Base-by-base conservation (phyloP, 64 coral and sea anemone genomes). In the Trachythela sp. region DNA sequence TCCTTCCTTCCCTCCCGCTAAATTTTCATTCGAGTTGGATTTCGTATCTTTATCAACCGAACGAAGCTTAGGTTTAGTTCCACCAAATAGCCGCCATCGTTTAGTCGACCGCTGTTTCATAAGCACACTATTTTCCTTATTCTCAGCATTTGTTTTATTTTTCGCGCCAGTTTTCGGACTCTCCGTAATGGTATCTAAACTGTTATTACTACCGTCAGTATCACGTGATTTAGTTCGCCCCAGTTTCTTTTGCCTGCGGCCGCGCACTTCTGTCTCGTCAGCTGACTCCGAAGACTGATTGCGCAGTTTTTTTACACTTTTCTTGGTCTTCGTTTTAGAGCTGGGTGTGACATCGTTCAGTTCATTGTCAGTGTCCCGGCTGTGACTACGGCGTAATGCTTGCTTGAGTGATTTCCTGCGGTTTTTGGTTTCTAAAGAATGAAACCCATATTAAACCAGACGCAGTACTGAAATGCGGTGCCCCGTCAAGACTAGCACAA, bases 121-220 rank as follows among this genome's bases (percentile, higher is more conserved):
- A 3, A 37, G 33, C 11, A 36, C 15, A 13, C 75, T 80, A 80
- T 80, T 39, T 9, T 80, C 15, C 34, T 80, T 39, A 30, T 80
- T 80, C 75, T 80, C 75, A 18, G 31, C 75, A 14, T 80, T 80
- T 80, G 9, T 6, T 80, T 39, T 30, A 37, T 39, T 80, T 22
- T 80, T 80, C 30, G 33, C 75, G 13, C 7, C 0, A 18, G 33
- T 13, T 39, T 80, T 35, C 13, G 75, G 75, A 35, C 33, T 80
- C 33, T 80, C 75, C 13, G 13, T 37, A 36, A 80, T 80, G 9
- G 75, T 80, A 39, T 80, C 30, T 30, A 80, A 30, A 30, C 75
- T 80, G 33, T 80, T 80, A 39, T 80, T 80, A 64, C 56, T 64
- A 80, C 75, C 75, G 15, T 80, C 75, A 15, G 2, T 80, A 80